Percentiles rank a stretch among this genome's conserved stretches.
These are phyloP conservation scores for Zygaena filipendulae DNA, from an alignment of 2,888 invertebrate species.

Conservation along the genomic window DNA sequence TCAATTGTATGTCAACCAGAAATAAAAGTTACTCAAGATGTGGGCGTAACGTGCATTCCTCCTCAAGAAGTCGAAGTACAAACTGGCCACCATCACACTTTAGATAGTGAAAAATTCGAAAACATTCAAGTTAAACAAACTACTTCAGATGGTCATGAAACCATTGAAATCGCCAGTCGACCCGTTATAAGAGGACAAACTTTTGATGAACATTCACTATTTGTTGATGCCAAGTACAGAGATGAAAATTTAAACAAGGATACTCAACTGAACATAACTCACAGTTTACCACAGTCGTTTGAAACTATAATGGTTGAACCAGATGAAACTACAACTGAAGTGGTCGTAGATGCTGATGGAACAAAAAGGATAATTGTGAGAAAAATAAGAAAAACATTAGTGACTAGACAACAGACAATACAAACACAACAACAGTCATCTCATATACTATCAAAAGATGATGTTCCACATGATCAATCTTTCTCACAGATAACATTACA, in stretches of 20 bases:
- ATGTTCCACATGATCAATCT: conserved; percentile 70
- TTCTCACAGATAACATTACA: conserved; percentile 76
- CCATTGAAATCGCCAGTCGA: conserved; percentile 77
- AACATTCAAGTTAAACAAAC: conserved; percentile 75
- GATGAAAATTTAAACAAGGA: conserved; percentile 62
- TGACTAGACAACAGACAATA: conserved; percentile 73
- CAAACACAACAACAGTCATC: conserved; percentile 71
- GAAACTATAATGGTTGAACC: conserved; percentile 86
- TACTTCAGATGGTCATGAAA: conserved; percentile 72
- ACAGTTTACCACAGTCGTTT: conserved; percentile 79
- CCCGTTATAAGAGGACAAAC: conserved; percentile 59
- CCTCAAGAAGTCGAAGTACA: conserved; percentile 72
- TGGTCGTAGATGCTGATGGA: conserved; percentile 83
- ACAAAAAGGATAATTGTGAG: conserved; percentile 82
- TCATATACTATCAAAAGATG: conserved; percentile 63
- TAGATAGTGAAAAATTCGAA: conserved; percentile 64
- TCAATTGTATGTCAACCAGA: conserved; percentile 50
- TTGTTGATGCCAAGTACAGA: conserved; percentile 79
- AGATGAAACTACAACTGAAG: conserved; percentile 84
- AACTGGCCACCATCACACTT: conserved; percentile 61
- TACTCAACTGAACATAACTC: conserved; percentile 77
- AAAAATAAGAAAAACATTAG: conserved; percentile 75
- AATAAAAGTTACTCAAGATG: conserved; percentile 47
- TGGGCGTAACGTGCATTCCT: conserved; percentile 60
- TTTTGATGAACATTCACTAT: conserved; percentile 69